Evolutionary conservation across 2,113 vertebrate genomes (phyloP).

Genomic region (Sialia sialis): DNA sequence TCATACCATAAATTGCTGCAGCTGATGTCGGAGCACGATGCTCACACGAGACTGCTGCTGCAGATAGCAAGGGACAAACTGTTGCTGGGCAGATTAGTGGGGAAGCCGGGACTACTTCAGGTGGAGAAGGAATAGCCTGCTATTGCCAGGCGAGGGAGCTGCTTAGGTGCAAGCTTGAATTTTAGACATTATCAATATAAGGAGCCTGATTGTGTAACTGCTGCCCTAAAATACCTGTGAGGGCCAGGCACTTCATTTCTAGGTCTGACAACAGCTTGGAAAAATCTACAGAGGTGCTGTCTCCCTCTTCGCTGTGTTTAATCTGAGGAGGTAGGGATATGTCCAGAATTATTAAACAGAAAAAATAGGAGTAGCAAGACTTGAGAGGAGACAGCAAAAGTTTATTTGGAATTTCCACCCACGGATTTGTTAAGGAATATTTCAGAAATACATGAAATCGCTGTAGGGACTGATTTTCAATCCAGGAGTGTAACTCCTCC

Average conservation of each 20-base stretch:
- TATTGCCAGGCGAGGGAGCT: slow-evolving; percentile 17
- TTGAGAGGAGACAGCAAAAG: background rate
- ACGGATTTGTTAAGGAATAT: background rate
- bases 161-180: background rate
- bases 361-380: background rate
- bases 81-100: slow-evolving; percentile 28
- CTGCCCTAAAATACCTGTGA: background rate
- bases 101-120: background rate
- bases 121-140: background rate
- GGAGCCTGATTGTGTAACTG: background rate
- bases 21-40: slow-evolving; percentile 19
- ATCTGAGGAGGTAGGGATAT: background rate
- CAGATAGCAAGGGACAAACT: background rate
- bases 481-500: background rate
- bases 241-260: background rate
- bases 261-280: background rate
- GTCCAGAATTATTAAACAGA: background rate
- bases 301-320: background rate
- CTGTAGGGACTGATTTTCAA: background rate
- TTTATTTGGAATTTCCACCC: background rate
- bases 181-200: background rate
- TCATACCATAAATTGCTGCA: slow-evolving; percentile 4
- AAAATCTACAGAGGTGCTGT: background rate
- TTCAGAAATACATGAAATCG: background rate
- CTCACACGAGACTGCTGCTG: background rate